Base-by-base conservation (phyloP, 2,113 vertebrate genomes). In the Silurus glanis region DNA sequence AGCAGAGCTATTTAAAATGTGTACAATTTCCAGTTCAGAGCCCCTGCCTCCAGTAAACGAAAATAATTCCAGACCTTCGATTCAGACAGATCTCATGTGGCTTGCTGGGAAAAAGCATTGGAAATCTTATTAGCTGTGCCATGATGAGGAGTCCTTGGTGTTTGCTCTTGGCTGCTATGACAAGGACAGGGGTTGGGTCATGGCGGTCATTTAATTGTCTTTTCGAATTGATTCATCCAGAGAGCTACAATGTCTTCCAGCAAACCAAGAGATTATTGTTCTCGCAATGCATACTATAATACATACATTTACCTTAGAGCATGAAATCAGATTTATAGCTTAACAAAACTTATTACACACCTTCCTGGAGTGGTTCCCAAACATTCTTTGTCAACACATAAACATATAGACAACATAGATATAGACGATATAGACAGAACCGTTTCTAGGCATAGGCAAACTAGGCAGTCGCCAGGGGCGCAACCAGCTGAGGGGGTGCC, bases 11-110 rank as follows among this genome's bases (percentile, higher is more conserved):
- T 85, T 45, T 85, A 62, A 87, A 86, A 89, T 84, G 49, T 82
- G 83, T 83, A 86, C n/a, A 80, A 85, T 82, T 83, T 87, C 80
- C 85, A 87, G 81, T 71, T 87, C 86, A 85, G 84, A 85, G 55
- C 37, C 69, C 28, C 14, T 37, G 16, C 56, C 74, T 25, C 53
- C 74, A 79, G 64, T 28, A 28, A 82, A 69, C 19, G 16, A 45
- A 81, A 78, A 80, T 80, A 59, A 69, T 82, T 56, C 55, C 45
- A 23, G 74, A 37, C 61, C 61, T 53, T 85, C 6, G 10, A 0
- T 64, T 53, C 59, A 85, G 72, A 64, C 47, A n/a, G 75, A 45
- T 16, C 49, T 28, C n/a, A 14, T 79, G 47, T 51, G 75, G 58
- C 61, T 49, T 83, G 45, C 47, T 37, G 59, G 59, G 9, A 37